A percentile compares a stretch with the other conserved stretches of the same genome.
These are phyloP conservation scores for Bradypodion pumilum DNA, from an alignment of 2,797 vertebrate genomes.

Conservation along the genomic window DNA sequence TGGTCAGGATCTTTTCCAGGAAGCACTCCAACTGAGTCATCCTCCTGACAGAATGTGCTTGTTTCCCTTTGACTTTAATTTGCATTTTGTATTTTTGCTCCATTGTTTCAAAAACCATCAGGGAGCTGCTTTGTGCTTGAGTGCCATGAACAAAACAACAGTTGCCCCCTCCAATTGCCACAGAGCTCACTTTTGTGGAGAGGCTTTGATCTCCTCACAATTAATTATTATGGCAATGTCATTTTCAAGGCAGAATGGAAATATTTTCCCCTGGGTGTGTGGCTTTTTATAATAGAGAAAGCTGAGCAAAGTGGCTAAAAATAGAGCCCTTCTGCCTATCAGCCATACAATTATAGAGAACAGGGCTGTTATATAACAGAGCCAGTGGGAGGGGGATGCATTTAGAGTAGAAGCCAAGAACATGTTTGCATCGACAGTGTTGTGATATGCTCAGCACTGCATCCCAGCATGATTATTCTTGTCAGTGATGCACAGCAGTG, in stretches of 20 bases:
- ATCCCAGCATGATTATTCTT: background rate
- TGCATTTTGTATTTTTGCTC: background rate
- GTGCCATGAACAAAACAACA: background rate
- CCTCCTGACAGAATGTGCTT: fast-evolving
- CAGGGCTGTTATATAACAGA: slow-evolving; percentile 12
- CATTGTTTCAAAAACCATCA: slow-evolving; percentile 45
- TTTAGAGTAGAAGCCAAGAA: background rate
- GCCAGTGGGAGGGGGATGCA: background rate
- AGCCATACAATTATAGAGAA: slow-evolving; percentile 19
- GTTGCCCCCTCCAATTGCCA: background rate
- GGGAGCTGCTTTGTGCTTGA: background rate
- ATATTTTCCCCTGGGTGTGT: slow-evolving; percentile 43
- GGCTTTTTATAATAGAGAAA: slow-evolving; percentile 52
- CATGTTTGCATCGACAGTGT: background rate
- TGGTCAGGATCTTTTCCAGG: fast-evolving
- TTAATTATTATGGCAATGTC: slow-evolving; percentile 56
- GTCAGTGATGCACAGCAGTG: background rate
- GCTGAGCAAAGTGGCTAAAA: slow-evolving; percentile 54
- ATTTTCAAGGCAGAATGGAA: slow-evolving; percentile 56
- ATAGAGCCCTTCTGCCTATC: slow-evolving; percentile 24
- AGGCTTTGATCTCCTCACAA: slow-evolving; percentile 44
- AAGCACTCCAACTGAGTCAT: fast-evolving
- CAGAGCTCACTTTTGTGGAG: background rate
- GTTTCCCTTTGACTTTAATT: slow-evolving; percentile 6
- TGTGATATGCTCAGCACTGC: background rate